Conservation (phyloP, 2,888 invertebrate genomes). For the Bembecia ichneumoniformis region DNA sequence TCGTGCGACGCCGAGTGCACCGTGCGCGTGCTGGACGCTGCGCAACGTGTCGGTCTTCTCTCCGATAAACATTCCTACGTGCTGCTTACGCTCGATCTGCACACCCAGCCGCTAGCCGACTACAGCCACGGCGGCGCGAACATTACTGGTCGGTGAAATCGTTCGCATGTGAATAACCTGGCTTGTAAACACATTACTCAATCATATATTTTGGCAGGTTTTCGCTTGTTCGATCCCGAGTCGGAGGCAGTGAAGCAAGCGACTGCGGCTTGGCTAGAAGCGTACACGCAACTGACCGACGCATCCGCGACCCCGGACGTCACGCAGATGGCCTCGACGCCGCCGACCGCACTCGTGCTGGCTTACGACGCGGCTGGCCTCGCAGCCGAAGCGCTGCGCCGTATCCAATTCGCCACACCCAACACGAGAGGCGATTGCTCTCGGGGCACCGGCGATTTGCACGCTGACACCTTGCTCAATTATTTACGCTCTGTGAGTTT, state of each 20-base stretch:
- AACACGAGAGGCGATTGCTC: constrained; percentile 21
- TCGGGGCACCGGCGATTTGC: constrained; percentile 38
- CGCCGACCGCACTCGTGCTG: constrained; percentile 30
- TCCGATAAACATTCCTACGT: constrained; percentile 43
- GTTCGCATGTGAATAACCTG: neutral
- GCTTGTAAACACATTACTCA: neutral
- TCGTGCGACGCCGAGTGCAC: constrained; percentile 43
- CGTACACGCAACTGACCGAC: constrained; percentile 22
- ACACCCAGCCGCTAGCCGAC: constrained; percentile 32
- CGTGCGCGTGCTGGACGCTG: constrained; percentile 48
- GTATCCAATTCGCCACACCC: neutral
- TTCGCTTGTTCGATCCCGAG: constrained; percentile 44
- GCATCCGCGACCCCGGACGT: constrained; percentile 11
- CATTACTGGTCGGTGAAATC: constrained; percentile 31
- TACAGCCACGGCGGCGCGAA: constrained; percentile 60
- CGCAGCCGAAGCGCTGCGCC: constrained; percentile 19
- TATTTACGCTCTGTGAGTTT: constrained; percentile 43
- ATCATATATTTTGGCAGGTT: constrained; percentile 15
- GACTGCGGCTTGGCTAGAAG: constrained; percentile 14
- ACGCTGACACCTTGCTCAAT: constrained; percentile 57
- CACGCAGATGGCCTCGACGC: constrained; percentile 16
- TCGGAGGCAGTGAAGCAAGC: constrained; percentile 19
- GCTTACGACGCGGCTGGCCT: constrained; percentile 31
- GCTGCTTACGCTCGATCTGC: constrained; percentile 44
- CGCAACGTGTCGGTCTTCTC: constrained; percentile 58